Conservation (phyloP, 2,888 invertebrate species). For the Eurois occulta region DNA sequence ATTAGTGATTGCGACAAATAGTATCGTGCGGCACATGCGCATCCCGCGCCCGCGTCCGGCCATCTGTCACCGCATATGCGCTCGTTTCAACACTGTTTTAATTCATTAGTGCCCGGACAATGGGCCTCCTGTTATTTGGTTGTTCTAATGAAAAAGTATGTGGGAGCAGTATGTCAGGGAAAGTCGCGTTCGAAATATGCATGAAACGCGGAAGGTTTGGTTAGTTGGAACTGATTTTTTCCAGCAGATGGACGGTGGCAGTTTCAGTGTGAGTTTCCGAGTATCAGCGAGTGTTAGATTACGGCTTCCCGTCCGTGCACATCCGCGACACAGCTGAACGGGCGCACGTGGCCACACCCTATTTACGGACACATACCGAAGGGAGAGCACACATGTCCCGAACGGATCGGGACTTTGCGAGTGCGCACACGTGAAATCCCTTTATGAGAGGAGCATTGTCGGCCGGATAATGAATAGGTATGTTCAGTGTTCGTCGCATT, state of each 20-base stretch:
- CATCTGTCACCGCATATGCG: constrained; percentile 89
- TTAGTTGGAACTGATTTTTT: constrained; percentile 36
- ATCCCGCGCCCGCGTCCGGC: constrained; percentile 86
- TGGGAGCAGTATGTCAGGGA: constrained; percentile 10
- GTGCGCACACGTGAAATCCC: constrained; percentile 90
- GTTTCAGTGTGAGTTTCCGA: constrained; percentile 78
- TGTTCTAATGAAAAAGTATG: constrained; percentile 72
- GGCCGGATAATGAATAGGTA: constrained; percentile 89
- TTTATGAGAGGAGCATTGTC: constrained; percentile 89
- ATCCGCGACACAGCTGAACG: constrained; percentile 90
- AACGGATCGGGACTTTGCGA: constrained; percentile 89
- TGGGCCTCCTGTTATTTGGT: constrained; percentile 78
- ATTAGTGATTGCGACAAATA: constrained; percentile 85
- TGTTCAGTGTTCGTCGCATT: constrained; percentile 85
- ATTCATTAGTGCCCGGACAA: constrained; percentile 87
- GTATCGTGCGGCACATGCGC: constrained; percentile 84
- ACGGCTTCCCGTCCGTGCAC: constrained; percentile 89
- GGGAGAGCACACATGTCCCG: constrained; percentile 90
- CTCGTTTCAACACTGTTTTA: constrained; percentile 87
- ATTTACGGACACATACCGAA: constrained; percentile 89
- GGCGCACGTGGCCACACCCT: constrained; percentile 90
- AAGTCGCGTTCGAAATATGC: constrained; percentile 8
- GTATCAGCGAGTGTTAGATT: constrained; percentile 87
- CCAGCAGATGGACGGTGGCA: constrained; percentile 62
- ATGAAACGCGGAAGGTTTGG: constrained; percentile 2